Evolutionary conservation across 2,888 invertebrate genomes (phyloP).

Genomic region (Rhingia rostrata): DNA sequence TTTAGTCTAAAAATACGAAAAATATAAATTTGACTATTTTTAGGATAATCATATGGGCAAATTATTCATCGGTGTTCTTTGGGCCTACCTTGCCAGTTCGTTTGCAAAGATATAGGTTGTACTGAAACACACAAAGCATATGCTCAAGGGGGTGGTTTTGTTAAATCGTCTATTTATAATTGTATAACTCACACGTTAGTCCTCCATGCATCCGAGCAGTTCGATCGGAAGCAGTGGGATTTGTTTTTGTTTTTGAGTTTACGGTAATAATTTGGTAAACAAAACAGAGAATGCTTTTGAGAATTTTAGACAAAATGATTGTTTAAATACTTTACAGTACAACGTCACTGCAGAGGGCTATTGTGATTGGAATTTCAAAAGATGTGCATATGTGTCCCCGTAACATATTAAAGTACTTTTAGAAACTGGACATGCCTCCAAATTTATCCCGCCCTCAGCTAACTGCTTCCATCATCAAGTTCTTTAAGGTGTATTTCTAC

Average conservation of each 20-base stretch:
- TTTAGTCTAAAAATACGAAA: slow-evolving; percentile 62
- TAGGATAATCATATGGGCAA: slow-evolving; percentile 67
- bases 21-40: slow-evolving; percentile 66
- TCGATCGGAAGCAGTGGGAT: background rate
- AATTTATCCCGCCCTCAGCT: no score
- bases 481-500: no score
- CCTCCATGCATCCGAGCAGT: slow-evolving; percentile 33
- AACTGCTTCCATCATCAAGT: no score
- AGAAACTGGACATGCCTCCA: no score
- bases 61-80: slow-evolving; percentile 67
- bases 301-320: background rate
- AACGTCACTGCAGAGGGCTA: background rate
- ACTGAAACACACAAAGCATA: slow-evolving; percentile 40
- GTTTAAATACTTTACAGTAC: background rate
- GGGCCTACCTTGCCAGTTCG: slow-evolving; percentile 44
- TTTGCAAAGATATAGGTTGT: slow-evolving; percentile 29
- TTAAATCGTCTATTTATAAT: slow-evolving; percentile 64
- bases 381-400: no score
- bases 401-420: no score
- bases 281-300: slow-evolving; percentile 7
- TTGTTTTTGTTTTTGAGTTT: slow-evolving; percentile 8
- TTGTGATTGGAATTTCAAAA: background rate
- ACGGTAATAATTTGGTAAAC: slow-evolving; percentile 16
- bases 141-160: slow-evolving; percentile 29
- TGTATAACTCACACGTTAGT: slow-evolving; percentile 50